Evolutionary conservation across 2,888 invertebrate genomes (phyloP).

Genomic region (Metalampra italica): DNA sequence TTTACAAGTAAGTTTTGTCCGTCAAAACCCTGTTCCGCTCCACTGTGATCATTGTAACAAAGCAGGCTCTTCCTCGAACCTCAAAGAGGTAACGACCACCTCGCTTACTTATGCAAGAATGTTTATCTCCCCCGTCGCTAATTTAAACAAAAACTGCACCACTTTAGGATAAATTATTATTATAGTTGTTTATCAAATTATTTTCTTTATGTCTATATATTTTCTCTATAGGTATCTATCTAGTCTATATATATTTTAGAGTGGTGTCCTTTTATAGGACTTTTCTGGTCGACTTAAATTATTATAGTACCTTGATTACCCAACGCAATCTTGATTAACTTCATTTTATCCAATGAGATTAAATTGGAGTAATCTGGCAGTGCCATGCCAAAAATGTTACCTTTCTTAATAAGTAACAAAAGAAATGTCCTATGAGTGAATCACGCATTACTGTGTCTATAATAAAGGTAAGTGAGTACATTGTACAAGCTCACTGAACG

Average conservation of each 20-base stretch:
- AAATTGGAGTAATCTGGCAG: too few relatives aligned
- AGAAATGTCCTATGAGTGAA: not conserved
- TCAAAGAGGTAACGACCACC: slow-evolving; percentile 23
- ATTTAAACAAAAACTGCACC: slow-evolving; percentile 3
- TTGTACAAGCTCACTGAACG: not conserved
- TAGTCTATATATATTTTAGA: too few relatives aligned
- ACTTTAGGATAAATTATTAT: not conserved
- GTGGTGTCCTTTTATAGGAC: too few relatives aligned
- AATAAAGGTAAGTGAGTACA: not conserved
- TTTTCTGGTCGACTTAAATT: too few relatives aligned
- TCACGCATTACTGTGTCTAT: not conserved
- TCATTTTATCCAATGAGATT: too few relatives aligned
- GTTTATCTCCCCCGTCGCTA: not conserved
- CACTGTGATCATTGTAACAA: slow-evolving; percentile 12
- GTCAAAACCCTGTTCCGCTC: not conserved
- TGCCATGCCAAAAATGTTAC: too few relatives aligned
- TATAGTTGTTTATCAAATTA: not conserved
- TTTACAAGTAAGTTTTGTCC: not conserved
- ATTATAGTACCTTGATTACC: too few relatives aligned
- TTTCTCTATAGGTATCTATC: too few relatives aligned
- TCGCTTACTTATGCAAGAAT: slow-evolving; percentile 21
- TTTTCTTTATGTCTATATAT: not conserved
- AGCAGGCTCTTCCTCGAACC: slow-evolving; percentile 13
- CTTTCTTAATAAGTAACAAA: too few relatives aligned
- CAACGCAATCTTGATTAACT: too few relatives aligned